A percentile compares a stretch with the other conserved stretches of the same genome.
phyloP scores from a whole-genome alignment of 2,113 vertebrate genomes.

The Pterophyllum scalare region DNA sequence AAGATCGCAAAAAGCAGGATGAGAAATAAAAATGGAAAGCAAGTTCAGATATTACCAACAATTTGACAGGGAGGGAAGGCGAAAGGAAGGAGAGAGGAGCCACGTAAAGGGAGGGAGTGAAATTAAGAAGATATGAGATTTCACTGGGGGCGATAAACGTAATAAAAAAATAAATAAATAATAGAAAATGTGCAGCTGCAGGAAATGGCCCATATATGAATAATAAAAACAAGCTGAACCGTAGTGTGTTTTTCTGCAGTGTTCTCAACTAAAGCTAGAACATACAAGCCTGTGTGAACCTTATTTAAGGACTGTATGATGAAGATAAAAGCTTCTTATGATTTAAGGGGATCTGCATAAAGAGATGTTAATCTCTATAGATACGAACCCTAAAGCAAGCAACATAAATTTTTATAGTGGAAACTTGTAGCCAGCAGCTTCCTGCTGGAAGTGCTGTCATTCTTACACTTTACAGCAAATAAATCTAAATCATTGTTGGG shows the following conservation, averaged over 20 bases:
- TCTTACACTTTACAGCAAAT: too few relatives aligned
- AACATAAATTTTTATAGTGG: too few relatives aligned
- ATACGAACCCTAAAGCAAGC: too few relatives aligned
- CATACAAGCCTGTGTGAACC: not conserved
- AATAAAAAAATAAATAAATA: not conserved
- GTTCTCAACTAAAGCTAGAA: not conserved
- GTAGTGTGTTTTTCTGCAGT: not conserved
- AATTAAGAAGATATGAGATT: slow-evolving; percentile 5
- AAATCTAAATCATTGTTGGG: too few relatives aligned
- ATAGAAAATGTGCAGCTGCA: not conserved
- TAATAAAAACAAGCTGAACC: not conserved
- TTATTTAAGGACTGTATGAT: not conserved
- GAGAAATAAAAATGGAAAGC: not conserved
- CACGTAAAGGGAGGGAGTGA: slow-evolving; percentile 20
- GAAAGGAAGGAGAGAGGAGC: not conserved
- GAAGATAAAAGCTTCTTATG: not conserved
- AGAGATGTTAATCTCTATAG: not conserved
- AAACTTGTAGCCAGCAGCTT: too few relatives aligned
- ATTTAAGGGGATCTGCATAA: not conserved
- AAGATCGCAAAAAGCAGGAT: not conserved
- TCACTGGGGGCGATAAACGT: not conserved
- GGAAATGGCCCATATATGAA: not conserved
- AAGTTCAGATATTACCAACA: not conserved
- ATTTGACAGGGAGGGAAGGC: not conserved
- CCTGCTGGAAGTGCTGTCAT: too few relatives aligned